Conservation (phyloP, 2,797 vertebrate species). For the Halcyon smyrnensis region DNA sequence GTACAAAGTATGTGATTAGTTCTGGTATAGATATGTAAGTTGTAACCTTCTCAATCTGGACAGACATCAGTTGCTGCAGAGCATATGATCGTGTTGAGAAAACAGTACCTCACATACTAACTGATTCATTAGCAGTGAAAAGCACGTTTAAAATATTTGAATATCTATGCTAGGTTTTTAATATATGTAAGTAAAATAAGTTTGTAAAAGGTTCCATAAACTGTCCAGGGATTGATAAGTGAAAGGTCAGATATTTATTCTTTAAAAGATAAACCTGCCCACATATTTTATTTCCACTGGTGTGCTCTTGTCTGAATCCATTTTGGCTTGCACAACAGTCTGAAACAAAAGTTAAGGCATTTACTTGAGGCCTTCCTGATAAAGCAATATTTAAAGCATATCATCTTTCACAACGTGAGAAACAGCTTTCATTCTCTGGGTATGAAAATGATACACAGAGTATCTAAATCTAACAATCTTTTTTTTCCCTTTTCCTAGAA, state of each 20-base stretch:
- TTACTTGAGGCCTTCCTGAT: not conserved
- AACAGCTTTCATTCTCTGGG: not conserved
- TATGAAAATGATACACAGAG: not conserved
- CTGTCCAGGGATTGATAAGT: not conserved
- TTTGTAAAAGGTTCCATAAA: not conserved
- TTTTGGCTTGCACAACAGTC: not conserved
- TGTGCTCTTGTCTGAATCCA: not conserved
- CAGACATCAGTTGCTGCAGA: not conserved
- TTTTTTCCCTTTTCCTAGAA: not conserved
- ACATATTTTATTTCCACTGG: not conserved
- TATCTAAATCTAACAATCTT: not conserved
- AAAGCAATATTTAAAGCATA: not conserved
- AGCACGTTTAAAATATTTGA: not conserved
- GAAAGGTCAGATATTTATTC: not conserved
- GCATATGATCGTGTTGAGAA: not conserved
- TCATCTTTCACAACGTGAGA: not conserved
- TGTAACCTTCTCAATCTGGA: not conserved
- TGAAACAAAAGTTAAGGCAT: not conserved
- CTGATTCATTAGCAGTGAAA: not conserved
- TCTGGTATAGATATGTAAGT: not conserved
- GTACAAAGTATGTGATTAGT: not conserved
- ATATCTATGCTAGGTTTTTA: not conserved
- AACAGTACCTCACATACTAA: rapidly evolving
- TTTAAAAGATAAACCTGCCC: not conserved
- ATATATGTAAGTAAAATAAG: not conserved